A percentile compares a stretch with the other conserved stretches of the same genome.
These are phyloP conservation scores for Odontesthes bonariensis DNA, from an alignment of 2,113 vertebrate genomes.

Conservation along the genomic window DNA sequence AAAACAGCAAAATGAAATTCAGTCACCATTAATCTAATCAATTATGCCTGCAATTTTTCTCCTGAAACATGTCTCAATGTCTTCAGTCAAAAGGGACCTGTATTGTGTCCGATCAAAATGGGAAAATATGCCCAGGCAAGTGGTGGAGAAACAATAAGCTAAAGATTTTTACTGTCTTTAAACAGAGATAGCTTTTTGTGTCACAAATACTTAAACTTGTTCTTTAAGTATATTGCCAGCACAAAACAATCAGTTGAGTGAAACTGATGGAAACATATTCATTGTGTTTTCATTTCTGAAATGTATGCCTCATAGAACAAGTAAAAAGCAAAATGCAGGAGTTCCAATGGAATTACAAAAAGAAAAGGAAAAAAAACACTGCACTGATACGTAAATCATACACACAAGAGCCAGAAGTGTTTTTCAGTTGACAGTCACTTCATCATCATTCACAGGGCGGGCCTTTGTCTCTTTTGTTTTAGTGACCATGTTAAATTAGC, in stretches of 20 bases:
- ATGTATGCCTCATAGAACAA: constrained; percentile 7
- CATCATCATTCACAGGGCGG: constrained; percentile 69
- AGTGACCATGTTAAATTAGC: constrained; percentile 79
- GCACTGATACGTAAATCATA: constrained; percentile 37
- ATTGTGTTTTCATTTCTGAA: neutral
- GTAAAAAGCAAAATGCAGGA: neutral
- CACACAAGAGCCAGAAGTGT: constrained; percentile 49
- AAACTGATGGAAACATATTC: neutral
- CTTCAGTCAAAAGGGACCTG: neutral
- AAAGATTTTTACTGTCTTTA: neutral
- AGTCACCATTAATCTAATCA: no score
- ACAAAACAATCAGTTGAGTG: neutral
- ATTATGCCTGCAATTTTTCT: no score
- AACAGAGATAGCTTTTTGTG: neutral
- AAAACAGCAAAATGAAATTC: neutral
- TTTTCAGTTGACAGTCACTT: constrained; percentile 66
- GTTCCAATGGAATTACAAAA: neutral
- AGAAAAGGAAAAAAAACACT: neutral
- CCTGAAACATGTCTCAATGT: neutral
- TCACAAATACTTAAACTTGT: neutral
- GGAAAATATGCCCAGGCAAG: neutral
- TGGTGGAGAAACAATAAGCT: neutral
- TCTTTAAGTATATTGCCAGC: neutral
- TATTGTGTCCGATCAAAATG: neutral
- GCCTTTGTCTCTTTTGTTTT: constrained; percentile 76